Evolutionary conservation across 2,113 vertebrate genomes (phyloP).

Genomic region (Serilophus lunatus): DNA sequence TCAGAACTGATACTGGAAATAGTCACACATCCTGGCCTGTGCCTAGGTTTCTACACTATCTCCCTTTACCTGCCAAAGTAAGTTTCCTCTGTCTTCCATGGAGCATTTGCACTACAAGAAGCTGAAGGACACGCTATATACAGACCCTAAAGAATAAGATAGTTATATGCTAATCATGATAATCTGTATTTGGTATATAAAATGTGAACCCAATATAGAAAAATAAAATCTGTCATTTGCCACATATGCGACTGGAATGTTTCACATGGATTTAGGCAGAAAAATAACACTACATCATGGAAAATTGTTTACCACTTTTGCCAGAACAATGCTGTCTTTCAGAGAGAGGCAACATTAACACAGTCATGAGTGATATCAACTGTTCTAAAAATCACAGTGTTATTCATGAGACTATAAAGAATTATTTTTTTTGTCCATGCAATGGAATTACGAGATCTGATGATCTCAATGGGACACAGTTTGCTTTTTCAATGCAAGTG

Average conservation of each 20-base stretch:
- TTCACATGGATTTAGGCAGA: constrained; percentile 25
- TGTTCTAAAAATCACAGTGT: constrained; percentile 29
- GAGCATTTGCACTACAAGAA: neutral
- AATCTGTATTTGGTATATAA: constrained; percentile 51
- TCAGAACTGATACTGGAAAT: neutral
- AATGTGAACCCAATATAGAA: constrained; percentile 35
- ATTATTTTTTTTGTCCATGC: neutral
- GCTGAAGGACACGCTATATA: neutral
- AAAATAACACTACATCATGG: neutral
- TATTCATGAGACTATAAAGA: neutral
- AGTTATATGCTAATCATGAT: neutral
- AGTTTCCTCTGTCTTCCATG: neutral
- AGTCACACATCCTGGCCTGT: neutral
- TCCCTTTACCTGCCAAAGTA: neutral
- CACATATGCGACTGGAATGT: neutral
- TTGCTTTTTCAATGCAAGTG: neutral
- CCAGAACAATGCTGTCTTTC: neutral
- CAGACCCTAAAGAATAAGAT: neutral
- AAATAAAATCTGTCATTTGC: constrained; percentile 60
- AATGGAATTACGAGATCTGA: neutral
- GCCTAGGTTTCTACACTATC: neutral
- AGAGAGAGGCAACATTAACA: constrained; percentile 1
- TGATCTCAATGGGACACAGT: neutral
- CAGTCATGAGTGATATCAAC: neutral
- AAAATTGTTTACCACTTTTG: neutral